phyloP scores from a whole-genome alignment of 2,888 invertebrate genomes.

The Drosophila nr. perissopoda region DNA sequence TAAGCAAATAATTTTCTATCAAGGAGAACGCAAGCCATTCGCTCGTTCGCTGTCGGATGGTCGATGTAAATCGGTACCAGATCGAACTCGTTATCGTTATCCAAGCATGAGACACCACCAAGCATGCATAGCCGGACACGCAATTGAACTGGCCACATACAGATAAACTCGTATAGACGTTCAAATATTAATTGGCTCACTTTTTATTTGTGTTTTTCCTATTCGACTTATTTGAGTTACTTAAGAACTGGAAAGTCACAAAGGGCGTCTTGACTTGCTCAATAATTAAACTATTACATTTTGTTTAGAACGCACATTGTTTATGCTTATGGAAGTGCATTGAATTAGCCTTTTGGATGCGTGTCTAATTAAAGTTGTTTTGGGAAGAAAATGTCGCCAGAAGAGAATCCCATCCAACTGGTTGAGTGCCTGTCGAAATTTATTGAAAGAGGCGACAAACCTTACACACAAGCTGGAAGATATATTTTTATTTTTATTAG shows the following conservation, averaged over 20 bases:
- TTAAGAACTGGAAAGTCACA: conserved; percentile 44
- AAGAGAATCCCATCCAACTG: conserved; percentile 28
- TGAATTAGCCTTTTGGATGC: conserved; percentile 28
- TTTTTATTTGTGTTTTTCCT: conserved; percentile 32
- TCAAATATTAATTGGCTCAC: conserved; percentile 61
- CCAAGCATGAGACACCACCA: conserved; percentile 48
- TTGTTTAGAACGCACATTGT: conserved; percentile 46
- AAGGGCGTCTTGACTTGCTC: conserved; percentile 26
- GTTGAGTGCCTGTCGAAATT: not conserved
- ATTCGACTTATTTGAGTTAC: conserved; percentile 40
- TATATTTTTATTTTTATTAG: not conserved
- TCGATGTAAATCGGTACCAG: conserved; percentile 67
- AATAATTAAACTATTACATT: conserved; percentile 40
- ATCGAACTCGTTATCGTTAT: conserved; percentile 76
- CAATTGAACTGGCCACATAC: conserved; percentile 56
- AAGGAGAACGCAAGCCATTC: conserved; percentile 39
- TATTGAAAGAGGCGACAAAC: conserved; percentile 3
- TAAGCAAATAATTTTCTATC: conserved; percentile 79
- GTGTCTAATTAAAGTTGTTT: conserved; percentile 34
- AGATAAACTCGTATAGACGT: conserved; percentile 56
- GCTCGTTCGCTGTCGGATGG: not conserved
- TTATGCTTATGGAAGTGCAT: conserved; percentile 4
- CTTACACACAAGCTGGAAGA: not conserved
- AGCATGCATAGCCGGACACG: conserved; percentile 48
- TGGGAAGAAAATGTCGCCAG: conserved; percentile 53